Conservation (phyloP, 2,888 invertebrate species). For the Meta bourneti region DNA sequence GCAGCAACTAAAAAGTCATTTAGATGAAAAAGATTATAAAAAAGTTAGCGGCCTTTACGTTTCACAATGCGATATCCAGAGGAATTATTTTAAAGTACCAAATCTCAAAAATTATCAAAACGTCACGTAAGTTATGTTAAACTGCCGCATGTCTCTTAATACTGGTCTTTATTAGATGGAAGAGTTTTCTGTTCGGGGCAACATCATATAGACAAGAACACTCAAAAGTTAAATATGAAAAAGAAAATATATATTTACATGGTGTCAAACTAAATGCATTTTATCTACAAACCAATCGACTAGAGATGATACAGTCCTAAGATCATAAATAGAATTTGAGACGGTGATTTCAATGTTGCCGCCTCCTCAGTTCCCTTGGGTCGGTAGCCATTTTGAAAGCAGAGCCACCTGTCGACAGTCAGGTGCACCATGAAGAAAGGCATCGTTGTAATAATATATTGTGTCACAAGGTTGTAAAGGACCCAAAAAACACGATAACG, state of each 20-base stretch:
- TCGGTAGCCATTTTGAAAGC: conserved; percentile 64
- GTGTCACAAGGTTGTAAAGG: conserved; percentile 77
- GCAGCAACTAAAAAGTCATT: no score
- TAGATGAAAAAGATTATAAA: no score
- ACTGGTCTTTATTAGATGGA: conserved; percentile 13
- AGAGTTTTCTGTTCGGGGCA: conserved; percentile 46
- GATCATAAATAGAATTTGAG: conserved; percentile 69
- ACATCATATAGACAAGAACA: conserved; percentile 56
- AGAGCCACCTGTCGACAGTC: conserved; percentile 60
- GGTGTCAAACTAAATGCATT: conserved; percentile 73
- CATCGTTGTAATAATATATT: conserved; percentile 76
- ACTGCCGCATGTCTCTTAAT: no score
- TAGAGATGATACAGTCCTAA: conserved; percentile 72
- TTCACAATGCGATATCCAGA: no score
- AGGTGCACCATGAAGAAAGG: conserved; percentile 75
- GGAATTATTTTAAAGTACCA: no score
- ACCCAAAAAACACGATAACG: conserved; percentile 76
- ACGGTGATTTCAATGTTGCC: conserved; percentile 37
- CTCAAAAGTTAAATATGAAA: conserved; percentile 68
- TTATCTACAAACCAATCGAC: conserved; percentile 66
- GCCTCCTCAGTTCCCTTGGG: conserved; percentile 54
- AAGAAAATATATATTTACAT: conserved; percentile 67
- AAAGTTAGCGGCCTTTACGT: no score
- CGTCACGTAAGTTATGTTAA: no score
- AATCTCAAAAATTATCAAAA: no score